These are phyloP conservation scores for Laterallus jamaicensis DNA, from an alignment of 2,113 vertebrate genomes.

Conservation along the genomic window DNA sequence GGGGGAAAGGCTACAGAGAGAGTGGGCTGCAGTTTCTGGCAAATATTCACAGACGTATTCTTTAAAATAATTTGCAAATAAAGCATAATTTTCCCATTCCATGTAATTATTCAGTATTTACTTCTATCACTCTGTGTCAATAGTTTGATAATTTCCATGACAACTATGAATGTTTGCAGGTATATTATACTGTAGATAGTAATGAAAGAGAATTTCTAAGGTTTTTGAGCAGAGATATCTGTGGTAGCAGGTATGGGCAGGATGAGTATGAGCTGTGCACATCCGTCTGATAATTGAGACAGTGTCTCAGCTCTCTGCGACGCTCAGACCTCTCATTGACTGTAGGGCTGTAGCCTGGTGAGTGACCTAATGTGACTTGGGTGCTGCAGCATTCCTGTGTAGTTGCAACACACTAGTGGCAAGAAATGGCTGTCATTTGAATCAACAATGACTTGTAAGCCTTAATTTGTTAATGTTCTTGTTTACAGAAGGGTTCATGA, in stretches of 20 bases:
- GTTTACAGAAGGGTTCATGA: background rate
- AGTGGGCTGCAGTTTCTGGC: background rate
- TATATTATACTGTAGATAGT: background rate
- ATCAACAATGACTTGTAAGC: background rate
- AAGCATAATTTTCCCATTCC: background rate
- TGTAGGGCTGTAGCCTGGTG: background rate
- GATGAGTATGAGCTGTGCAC: background rate
- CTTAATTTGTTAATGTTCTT: slow-evolving; percentile 14
- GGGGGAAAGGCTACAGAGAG: background rate
- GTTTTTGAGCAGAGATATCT: background rate
- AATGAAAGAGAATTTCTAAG: background rate
- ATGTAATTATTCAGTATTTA: background rate
- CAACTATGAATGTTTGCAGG: background rate
- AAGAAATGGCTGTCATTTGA: background rate
- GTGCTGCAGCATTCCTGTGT: slow-evolving; percentile 16
- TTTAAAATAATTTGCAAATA: background rate
- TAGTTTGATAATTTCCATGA: background rate
- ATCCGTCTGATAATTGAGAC: background rate
- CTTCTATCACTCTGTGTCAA: background rate
- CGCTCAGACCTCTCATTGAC: background rate
- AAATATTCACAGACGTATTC: background rate
- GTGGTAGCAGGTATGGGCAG: background rate
- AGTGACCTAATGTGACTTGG: background rate
- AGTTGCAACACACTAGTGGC: background rate
- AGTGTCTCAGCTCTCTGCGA: background rate